Conservation (phyloP, 2,113 vertebrate genomes). For the Nicator chloris region DNA sequence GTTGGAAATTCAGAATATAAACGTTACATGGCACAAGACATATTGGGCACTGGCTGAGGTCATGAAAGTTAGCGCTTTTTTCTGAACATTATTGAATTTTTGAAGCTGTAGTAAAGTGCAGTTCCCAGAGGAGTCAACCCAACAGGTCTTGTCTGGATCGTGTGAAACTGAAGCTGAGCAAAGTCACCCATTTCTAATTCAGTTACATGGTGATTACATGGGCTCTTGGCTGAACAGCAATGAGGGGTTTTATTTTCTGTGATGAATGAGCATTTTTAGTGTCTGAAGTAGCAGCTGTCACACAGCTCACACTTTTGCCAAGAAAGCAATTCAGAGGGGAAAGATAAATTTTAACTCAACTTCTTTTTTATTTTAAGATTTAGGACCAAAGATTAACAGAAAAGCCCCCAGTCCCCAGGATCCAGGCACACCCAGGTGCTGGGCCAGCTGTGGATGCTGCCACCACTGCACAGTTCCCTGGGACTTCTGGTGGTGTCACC, state of each 20-base stretch:
- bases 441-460: not conserved
- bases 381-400: not conserved
- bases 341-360: not conserved
- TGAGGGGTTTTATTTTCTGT: not conserved
- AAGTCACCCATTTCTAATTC: constrained; percentile 66
- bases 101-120: not conserved
- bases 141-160: constrained; percentile 44
- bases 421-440: too few species aligned
- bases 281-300: constrained; percentile 48
- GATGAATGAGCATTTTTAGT: constrained; percentile 15
- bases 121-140: constrained; percentile 12
- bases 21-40: not conserved
- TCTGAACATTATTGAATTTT: not conserved
- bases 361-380: not conserved
- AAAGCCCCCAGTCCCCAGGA: not conserved
- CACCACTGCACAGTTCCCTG: fast-evolving
- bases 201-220: constrained; percentile 67
- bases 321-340: not conserved
- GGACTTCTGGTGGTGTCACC: not conserved
- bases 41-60: not conserved
- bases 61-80: not conserved
- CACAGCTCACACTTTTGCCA: not conserved
- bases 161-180: constrained; percentile 53
- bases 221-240: constrained; percentile 18
- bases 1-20: not conserved